These are phyloP conservation scores for Brachyhypopomus gauderio DNA, from an alignment of 2,113 vertebrate genomes.

Conservation along the genomic window DNA sequence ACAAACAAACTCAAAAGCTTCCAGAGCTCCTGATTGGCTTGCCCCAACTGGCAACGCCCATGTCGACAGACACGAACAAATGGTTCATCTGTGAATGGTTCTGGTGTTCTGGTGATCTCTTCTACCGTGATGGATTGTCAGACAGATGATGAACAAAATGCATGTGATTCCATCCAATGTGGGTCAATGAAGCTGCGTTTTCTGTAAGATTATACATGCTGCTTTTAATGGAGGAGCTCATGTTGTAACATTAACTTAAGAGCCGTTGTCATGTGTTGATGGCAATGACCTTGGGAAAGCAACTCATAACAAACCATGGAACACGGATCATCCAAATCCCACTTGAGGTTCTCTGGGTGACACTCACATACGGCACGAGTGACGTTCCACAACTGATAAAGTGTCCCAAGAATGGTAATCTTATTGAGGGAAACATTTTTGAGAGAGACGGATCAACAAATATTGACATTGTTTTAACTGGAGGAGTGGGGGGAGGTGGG, in stretches of 20 bases:
- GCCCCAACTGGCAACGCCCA: not conserved
- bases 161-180: too few species aligned
- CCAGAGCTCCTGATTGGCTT: slow-evolving; percentile 3
- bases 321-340: not conserved
- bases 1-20: not conserved
- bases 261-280: not conserved
- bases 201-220: not conserved
- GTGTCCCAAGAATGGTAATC: not conserved
- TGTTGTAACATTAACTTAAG: not conserved
- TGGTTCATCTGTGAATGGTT: too few species aligned
- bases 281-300: slow-evolving; percentile 15
- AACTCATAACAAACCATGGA: slow-evolving; percentile 4
- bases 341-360: not conserved
- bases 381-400: not conserved
- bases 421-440: not conserved
- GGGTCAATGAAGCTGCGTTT: not conserved
- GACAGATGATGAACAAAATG: too few species aligned
- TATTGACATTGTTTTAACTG: too few species aligned
- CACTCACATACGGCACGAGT: not conserved
- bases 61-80: not conserved
- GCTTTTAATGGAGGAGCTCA: not conserved
- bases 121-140: too few species aligned
- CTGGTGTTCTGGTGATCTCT: not conserved
- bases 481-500: too few species aligned
- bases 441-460: too few species aligned